These are phyloP conservation scores for Lagenorhynchus albirostris DNA, from an alignment of 2,113 vertebrate species.

Conservation along the genomic window DNA sequence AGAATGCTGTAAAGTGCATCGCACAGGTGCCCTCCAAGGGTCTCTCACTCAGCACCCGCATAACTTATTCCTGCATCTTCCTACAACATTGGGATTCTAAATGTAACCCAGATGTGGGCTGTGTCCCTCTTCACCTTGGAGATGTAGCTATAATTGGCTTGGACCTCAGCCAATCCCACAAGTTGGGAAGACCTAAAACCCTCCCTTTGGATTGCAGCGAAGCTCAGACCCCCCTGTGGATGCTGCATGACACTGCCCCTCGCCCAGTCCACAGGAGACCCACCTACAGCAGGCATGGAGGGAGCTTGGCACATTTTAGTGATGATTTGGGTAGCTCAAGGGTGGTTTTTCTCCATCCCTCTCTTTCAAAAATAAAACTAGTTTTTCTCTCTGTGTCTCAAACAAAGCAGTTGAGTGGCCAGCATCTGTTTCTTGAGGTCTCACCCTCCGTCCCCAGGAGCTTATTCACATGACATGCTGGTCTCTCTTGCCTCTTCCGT, in stretches of 20 bases:
- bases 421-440: not conserved
- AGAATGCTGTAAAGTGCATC: constrained; percentile 24
- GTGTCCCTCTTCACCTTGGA: constrained; percentile 71
- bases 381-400: not conserved
- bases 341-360: not conserved
- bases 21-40: not conserved
- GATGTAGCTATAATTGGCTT: constrained; percentile 74
- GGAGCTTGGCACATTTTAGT: not conserved
- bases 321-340: not conserved
- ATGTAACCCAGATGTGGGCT: constrained; percentile 72
- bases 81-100: constrained; percentile 65
- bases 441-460: not conserved
- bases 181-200: constrained; percentile 58
- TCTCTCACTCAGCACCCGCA: constrained; percentile 58
- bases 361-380: not conserved
- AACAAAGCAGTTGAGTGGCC: not conserved
- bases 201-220: constrained; percentile 27
- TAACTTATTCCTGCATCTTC: constrained; percentile 61
- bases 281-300: not conserved
- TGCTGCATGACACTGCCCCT: not conserved
- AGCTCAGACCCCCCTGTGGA: constrained; percentile 30
- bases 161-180: constrained; percentile 68
- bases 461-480: too few species aligned
- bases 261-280: not conserved
- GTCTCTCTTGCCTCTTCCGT: not conserved